These are phyloP conservation scores for Lordiphosa collinella DNA, from an alignment of 1,140 invertebrate species.

Conservation along the genomic window DNA sequence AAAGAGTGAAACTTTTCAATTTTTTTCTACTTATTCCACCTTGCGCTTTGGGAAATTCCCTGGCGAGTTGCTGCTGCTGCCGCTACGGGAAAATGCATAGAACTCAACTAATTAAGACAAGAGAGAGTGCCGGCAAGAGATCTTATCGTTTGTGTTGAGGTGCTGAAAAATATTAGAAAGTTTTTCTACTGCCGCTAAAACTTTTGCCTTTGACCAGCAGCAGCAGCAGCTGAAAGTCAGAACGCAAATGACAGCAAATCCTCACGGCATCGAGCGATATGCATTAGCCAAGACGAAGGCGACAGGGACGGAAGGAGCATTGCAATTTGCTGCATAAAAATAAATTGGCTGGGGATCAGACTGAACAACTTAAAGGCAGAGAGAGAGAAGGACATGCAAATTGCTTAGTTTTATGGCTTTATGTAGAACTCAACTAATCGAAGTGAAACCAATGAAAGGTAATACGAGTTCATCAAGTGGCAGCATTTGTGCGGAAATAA, in stretches of 20 bases:
- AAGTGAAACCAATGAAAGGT: slow-evolving; percentile 50
- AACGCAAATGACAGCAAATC: slow-evolving; percentile 66
- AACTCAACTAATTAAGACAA: slow-evolving; percentile 69
- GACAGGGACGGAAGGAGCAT: slow-evolving; percentile 15
- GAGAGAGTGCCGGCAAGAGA: slow-evolving; percentile 25
- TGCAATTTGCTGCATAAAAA: slow-evolving; percentile 60
- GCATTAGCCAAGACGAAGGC: slow-evolving; percentile 2
- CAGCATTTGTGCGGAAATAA: slow-evolving; percentile 17
- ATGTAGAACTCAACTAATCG: slow-evolving; percentile 24
- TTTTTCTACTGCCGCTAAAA: slow-evolving; percentile 52
- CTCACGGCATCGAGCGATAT: slow-evolving; percentile 44
- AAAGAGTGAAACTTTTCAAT: slow-evolving; percentile 49
- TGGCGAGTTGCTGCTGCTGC: slow-evolving; percentile 7
- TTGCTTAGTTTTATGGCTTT: slow-evolving; percentile 55
- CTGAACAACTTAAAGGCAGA: slow-evolving; percentile 1
- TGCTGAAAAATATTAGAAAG: slow-evolving; percentile 75
- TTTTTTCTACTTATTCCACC: slow-evolving; percentile 7
- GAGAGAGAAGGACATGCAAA: slow-evolving; percentile 23
- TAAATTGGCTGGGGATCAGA: slow-evolving; percentile 59
- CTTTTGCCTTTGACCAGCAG: slow-evolving; percentile 60
- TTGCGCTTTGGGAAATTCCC: slow-evolving; percentile 27
- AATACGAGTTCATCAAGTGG: slow-evolving; percentile 26
- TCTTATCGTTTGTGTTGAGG: slow-evolving; percentile 64
- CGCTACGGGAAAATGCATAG: slow-evolving; percentile 55
- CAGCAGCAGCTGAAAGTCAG: slow-evolving; percentile 21